Conservation (phyloP, 2,113 vertebrate genomes). For the Stigmatopora argus region DNA sequence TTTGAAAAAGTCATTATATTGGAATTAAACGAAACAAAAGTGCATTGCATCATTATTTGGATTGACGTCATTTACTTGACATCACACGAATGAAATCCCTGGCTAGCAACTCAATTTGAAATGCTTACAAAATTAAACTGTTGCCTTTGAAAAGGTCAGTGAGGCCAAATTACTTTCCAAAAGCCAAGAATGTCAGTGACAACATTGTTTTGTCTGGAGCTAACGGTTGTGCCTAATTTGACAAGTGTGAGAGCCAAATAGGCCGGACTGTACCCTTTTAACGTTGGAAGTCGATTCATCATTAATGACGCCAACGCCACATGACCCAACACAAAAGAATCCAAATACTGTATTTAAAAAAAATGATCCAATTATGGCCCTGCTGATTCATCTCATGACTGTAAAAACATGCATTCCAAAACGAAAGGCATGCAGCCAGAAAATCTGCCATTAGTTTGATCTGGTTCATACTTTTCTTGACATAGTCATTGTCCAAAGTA, state of each 20-base stretch:
- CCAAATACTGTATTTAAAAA: conserved; percentile 42
- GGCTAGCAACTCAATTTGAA: not conserved
- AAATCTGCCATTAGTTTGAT: conserved; percentile 15
- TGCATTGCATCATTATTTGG: too few relatives aligned
- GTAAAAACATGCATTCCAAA: conserved; percentile 49
- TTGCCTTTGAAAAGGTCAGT: not conserved
- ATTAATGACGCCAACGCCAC: conserved; percentile 32
- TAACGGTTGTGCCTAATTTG: not conserved
- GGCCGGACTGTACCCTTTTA: not conserved
- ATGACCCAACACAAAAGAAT: conserved; percentile 42
- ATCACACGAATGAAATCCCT: not conserved
- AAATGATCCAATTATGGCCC: conserved; percentile 53
- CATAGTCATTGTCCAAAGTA: too few relatives aligned
- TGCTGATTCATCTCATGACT: conserved; percentile 54
- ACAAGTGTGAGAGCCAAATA: conserved; percentile 10
- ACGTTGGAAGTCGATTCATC: conserved; percentile 6
- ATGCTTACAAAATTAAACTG: conserved; percentile 8
- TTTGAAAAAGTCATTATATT: too few relatives aligned
- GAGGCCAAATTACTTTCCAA: not conserved
- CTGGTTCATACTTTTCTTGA: too few relatives aligned
- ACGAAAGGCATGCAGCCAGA: conserved; percentile 34
- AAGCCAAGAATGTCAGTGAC: conserved; percentile 2
- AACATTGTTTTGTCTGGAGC: conserved; percentile 1
- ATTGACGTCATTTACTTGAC: not conserved
- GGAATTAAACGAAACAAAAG: too few relatives aligned